These are phyloP conservation scores for Phenganax subtilis DNA, from an alignment of 92 coral and sea anemone species.

Conservation along the genomic window DNA sequence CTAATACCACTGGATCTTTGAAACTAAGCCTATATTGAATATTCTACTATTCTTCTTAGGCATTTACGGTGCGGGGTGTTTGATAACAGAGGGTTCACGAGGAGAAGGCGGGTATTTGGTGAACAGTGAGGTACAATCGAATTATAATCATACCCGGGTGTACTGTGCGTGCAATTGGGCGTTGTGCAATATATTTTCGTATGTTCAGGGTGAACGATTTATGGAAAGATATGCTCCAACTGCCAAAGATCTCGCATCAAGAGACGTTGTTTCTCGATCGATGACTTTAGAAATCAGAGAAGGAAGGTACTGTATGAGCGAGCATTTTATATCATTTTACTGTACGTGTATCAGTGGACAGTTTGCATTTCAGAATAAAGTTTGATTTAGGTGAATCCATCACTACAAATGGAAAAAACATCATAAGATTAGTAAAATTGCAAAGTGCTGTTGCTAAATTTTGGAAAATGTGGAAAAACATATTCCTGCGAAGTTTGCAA, in stretches of 20 bases:
- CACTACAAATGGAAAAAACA: too few species aligned
- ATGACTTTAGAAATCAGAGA: slow-evolving; percentile 93
- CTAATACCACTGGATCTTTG: neutral
- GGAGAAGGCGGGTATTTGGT: slow-evolving; percentile 96
- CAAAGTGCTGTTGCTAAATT: too few species aligned
- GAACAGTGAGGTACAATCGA: slow-evolving; percentile 77
- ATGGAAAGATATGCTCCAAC: slow-evolving; percentile 99
- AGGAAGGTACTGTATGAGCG: slow-evolving; percentile 60
- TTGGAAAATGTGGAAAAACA: too few species aligned
- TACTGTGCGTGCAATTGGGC: neutral
- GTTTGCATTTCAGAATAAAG: too few species aligned
- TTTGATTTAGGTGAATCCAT: too few species aligned
- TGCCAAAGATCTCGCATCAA: slow-evolving; percentile 94
- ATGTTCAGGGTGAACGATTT: slow-evolving; percentile 80
- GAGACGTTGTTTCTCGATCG: slow-evolving; percentile 95
- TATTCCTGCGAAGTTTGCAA: too few species aligned
- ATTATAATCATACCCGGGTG: neutral
- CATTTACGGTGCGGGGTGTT: slow-evolving; percentile 95
- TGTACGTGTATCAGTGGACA: too few species aligned
- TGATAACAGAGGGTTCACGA: slow-evolving; percentile 89
- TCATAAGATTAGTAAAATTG: too few species aligned
- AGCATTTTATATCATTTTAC: too few species aligned
- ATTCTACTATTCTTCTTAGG: slow-evolving; percentile 44
- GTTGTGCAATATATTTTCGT: neutral
- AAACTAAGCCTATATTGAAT: neutral